These are phyloP conservation scores for Stylophora pistillata DNA, from an alignment of 64 coral and sea anemone species.

Conservation along the genomic window DNA sequence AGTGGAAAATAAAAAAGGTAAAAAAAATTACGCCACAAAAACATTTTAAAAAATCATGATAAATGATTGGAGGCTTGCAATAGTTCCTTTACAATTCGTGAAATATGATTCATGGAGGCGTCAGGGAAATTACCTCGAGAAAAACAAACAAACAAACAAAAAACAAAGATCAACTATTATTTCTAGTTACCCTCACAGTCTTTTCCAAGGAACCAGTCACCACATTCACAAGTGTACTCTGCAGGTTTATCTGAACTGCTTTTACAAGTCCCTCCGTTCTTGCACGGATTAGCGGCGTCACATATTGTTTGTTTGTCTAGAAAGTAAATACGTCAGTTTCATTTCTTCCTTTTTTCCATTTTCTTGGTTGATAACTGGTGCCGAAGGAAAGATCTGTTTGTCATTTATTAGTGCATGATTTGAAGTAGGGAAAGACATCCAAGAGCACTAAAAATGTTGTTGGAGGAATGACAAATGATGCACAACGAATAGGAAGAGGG, in stretches of 20 bases:
- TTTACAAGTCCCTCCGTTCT: background rate
- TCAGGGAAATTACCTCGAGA: background rate
- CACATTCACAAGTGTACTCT: slow-evolving; percentile 10
- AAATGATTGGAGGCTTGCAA: too few relatives aligned
- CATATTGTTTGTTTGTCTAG: slow-evolving; percentile 9
- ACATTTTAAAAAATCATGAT: too few relatives aligned
- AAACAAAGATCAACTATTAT: background rate
- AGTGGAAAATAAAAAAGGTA: too few relatives aligned
- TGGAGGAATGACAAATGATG: too few relatives aligned
- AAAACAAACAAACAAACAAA: background rate
- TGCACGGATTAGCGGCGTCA: background rate
- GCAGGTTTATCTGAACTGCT: background rate
- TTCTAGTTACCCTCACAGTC: background rate
- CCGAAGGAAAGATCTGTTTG: too few relatives aligned
- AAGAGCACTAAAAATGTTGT: too few relatives aligned
- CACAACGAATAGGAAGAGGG: too few relatives aligned
- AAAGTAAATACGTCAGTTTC: background rate
- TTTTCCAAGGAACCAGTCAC: slow-evolving; percentile 1
- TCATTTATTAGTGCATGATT: too few relatives aligned
- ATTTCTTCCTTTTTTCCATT: background rate
- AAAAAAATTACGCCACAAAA: too few relatives aligned
- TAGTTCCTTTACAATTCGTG: too few relatives aligned
- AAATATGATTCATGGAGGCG: too few relatives aligned
- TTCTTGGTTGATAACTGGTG: background rate
- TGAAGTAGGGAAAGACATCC: background rate